These are phyloP conservation scores for Betta splendens DNA, from an alignment of 2,797 vertebrate species.

Conservation along the genomic window DNA sequence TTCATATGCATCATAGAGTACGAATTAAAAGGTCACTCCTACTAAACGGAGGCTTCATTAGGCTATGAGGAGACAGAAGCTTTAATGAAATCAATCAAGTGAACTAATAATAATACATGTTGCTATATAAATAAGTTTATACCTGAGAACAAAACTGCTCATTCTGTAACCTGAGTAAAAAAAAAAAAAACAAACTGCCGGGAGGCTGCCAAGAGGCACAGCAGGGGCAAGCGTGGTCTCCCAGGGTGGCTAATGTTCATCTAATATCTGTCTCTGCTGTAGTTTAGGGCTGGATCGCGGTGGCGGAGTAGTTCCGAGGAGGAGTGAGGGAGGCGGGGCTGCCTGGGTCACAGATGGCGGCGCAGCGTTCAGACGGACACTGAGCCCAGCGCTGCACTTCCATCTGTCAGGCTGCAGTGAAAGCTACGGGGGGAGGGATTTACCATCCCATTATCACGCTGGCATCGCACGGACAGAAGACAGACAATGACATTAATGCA, in stretches of 20 bases:
- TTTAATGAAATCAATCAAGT: constrained; percentile 1
- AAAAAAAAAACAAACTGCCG: constrained; percentile 20
- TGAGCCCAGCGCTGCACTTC: constrained; percentile 37
- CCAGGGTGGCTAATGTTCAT: constrained; percentile 20
- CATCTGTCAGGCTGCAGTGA: constrained; percentile 73
- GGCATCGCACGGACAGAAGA: constrained; percentile 47
- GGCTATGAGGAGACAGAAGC: constrained; percentile 7
- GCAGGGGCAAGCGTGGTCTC: constrained; percentile 23
- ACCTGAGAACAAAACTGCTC: constrained; percentile 37
- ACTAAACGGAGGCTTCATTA: background rate
- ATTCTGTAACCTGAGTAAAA: constrained; percentile 53
- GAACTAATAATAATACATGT: too few relatives aligned
- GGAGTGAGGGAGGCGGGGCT: constrained; percentile 4
- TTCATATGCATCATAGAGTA: too few relatives aligned
- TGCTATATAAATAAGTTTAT: too few relatives aligned
- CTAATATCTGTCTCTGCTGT: constrained; percentile 15
- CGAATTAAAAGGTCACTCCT: background rate
- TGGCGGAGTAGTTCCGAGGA: constrained; percentile 1
- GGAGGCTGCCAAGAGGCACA: constrained; percentile 1
- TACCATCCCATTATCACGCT: constrained; percentile 66
- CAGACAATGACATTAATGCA: constrained; percentile 37
- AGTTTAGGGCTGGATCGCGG: constrained; percentile 8
- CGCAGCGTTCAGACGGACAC: constrained; percentile 22
- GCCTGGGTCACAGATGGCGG: constrained; percentile 67
- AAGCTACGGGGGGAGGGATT: constrained; percentile 62